Base-by-base conservation (phyloP, 2,888 invertebrate genomes). In the Sipha maydis region DNA sequence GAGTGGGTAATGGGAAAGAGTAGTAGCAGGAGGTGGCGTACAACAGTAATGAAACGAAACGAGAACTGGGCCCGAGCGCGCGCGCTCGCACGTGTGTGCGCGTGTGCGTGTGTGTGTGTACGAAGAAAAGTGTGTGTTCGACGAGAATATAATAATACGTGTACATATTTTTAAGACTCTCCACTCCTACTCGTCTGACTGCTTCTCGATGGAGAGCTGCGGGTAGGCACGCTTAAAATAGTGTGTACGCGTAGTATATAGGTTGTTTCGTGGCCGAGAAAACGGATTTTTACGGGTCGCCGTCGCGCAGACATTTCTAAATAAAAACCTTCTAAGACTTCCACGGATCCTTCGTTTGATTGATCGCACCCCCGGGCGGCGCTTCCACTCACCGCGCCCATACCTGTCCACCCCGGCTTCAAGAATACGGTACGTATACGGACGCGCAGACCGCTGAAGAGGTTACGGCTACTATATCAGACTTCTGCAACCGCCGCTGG, bases 221-320 rank as follows among this genome's bases (percentile, higher is more conserved):
- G 80, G n/a, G 82, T 2, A 25, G 25, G 21, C 34, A 25, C 75
- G 56, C 75, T 83, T 11, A 28, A 84, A 84, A 84, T 84, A 84
- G 75, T 76, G 48, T 17, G 76, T n/a, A 48, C 9, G 11, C 14
- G 34, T 17, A 21, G 21, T 21, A 69, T 28, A 69, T 69, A 75
- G 73, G 56, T 73, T 83, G 75, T 56, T 56, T 3, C 11, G 28
- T 28, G 69, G 28, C 69, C 28, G 71, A 28, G 61, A 83, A 34
- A 73, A 73, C 73, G 73, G 54, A 61, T 83, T 76, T 84, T 84
- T 84, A 84, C 76, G 83, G 75, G 69, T 71, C 71, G 71, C 11
- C 69, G 75, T 61, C 85, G 69, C 31, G 61, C 77, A 54, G 85
- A 78, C 78, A 67, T 78, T 85, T 85, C 78, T 69, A 54, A 85